Evolutionary conservation across 2,113 vertebrate species (phyloP).

Genomic region (Neopipo cinnamomea): DNA sequence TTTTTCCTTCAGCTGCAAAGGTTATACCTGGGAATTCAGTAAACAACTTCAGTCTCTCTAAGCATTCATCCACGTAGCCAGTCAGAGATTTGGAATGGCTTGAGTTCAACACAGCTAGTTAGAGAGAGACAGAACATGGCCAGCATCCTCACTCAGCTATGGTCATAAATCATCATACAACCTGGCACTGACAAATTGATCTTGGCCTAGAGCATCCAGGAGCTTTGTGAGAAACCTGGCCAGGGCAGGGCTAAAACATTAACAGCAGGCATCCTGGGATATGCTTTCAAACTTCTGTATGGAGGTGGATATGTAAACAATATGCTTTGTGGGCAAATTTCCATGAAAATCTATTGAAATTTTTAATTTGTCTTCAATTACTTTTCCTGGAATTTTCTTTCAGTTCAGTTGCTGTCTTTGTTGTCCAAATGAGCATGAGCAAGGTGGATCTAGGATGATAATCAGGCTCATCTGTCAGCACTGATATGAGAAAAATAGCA

Average conservation of each 20-base stretch:
- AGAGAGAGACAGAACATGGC: conserved; percentile 13
- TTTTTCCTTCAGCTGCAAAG: neutral
- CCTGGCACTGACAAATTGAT: conserved; percentile 76
- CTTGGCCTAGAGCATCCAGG: conserved; percentile 54
- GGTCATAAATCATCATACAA: conserved; percentile 73
- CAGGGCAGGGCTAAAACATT: conserved; percentile 12
- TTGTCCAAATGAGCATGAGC: neutral
- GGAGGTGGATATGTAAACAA: conserved; percentile 31
- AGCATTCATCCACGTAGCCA: neutral
- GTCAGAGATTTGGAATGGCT: conserved; percentile 57
- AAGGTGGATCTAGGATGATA: conserved; percentile 4
- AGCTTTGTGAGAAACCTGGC: conserved; percentile 59
- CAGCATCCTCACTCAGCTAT: neutral
- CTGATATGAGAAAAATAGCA: neutral
- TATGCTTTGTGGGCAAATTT: conserved; percentile 21
- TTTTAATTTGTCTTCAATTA: conserved; percentile 10
- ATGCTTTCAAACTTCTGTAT: conserved; percentile 30
- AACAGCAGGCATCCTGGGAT: conserved; percentile 32
- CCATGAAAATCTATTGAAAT: conserved; percentile 4
- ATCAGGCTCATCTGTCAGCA: conserved; percentile 9
- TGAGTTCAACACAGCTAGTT: conserved; percentile 50
- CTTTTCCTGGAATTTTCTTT: conserved; percentile 51
- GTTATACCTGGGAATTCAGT: conserved; percentile 5
- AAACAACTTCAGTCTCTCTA: conserved; percentile 29
- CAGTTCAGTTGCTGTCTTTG: conserved; percentile 28